Evolutionary conservation across 2,888 invertebrate genomes (phyloP).

Genomic region (Willowsia nigromaculata): DNA sequence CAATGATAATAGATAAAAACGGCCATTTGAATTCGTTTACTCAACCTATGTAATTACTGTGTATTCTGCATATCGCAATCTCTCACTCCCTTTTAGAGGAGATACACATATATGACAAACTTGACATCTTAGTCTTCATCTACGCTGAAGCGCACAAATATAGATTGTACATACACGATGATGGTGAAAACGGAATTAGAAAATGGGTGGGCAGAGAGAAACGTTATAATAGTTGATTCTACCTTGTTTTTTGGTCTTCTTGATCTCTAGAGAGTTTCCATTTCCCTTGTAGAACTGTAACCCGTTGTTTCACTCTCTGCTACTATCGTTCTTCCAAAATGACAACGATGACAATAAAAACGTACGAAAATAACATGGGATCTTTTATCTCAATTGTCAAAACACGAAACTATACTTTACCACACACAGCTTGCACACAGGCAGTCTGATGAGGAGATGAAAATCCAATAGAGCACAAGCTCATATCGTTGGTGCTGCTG

Average conservation of each 20-base stretch:
- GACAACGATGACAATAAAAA: not conserved
- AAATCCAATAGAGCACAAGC: not conserved
- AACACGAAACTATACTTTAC: conserved; percentile 27
- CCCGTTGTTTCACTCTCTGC: not conserved
- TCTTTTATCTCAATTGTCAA: not conserved
- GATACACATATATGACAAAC: not conserved
- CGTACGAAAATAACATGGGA: not conserved
- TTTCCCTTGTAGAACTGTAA: not conserved
- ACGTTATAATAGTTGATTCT: not conserved
- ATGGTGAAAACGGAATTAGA: not conserved
- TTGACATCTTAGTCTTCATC: not conserved
- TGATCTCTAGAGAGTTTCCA: not conserved
- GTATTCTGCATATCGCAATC: not conserved
- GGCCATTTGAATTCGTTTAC: not conserved
- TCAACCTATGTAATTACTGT: not conserved
- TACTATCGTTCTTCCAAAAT: not conserved
- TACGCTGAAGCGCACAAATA: not conserved
- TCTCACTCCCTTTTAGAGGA: not conserved
- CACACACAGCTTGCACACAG: not conserved
- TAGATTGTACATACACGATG: too few species aligned
- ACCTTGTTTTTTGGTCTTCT: not conserved
- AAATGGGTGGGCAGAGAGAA: not conserved
- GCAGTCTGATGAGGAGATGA: not conserved
- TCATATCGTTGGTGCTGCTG: not conserved
- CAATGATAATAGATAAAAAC: not conserved